Evolutionary conservation across 1,140 invertebrate species (phyloP).

Genomic region (Orius insidiosus): DNA sequence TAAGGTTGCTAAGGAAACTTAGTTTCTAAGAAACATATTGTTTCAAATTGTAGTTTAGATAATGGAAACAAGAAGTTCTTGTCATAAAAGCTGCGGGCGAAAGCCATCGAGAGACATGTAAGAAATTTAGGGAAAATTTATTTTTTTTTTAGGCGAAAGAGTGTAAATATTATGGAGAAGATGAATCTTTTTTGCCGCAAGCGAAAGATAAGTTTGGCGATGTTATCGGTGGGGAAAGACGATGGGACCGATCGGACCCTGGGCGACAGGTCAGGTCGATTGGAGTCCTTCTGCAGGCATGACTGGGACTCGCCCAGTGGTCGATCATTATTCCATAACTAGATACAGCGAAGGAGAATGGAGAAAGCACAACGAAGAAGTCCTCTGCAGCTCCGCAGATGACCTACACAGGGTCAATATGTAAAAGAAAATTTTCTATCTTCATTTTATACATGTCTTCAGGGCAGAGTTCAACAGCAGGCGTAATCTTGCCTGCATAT

Average conservation of each 20-base stretch:
- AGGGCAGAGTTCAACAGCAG: constrained; percentile 35
- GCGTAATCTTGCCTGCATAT: constrained; percentile 37
- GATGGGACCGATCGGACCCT: constrained; percentile 23
- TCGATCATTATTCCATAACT: constrained; percentile 54
- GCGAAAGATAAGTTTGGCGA: constrained; percentile 5
- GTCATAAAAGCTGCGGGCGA: no score
- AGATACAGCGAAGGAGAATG: constrained; percentile 48
- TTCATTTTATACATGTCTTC: constrained; percentile 12
- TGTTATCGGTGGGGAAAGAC: not conserved
- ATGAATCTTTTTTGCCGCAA: constrained; percentile 10
- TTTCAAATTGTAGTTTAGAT: no score
- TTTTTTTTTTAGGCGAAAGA: constrained; percentile 5
- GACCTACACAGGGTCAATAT: constrained; percentile 23
- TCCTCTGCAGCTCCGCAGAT: constrained; percentile 31
- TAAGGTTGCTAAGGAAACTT: no score
- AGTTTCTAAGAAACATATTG: no score
- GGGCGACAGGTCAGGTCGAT: constrained; percentile 47
- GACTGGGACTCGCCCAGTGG: constrained; percentile 48
- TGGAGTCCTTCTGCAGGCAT: constrained; percentile 45
- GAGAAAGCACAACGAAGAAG: constrained; percentile 40
- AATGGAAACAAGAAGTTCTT: no score
- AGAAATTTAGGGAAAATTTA: not conserved
- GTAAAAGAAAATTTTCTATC: constrained; percentile 15
- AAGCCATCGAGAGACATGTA: no score
- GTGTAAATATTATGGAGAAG: not conserved